Conservation (phyloP, 2,113 vertebrate genomes). For the Sylvia atricapilla region DNA sequence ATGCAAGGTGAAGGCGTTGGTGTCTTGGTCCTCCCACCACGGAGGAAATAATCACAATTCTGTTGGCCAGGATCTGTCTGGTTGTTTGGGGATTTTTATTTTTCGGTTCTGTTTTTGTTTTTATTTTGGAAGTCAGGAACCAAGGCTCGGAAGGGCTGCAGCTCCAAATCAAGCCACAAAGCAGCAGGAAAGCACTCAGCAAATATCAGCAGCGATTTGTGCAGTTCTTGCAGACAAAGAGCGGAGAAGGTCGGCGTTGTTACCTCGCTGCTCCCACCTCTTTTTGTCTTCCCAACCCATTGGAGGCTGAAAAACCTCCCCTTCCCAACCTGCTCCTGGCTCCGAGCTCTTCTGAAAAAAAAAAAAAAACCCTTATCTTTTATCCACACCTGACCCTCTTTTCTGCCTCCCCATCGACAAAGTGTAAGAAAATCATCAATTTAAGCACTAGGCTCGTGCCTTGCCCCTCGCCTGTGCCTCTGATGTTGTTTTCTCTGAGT, state of each 20-base stretch:
- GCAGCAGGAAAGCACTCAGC: constrained; percentile 60
- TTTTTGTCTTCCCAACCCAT: not conserved
- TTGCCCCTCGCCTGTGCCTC: not conserved
- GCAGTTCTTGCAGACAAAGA: constrained; percentile 55
- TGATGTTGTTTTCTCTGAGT: not conserved
- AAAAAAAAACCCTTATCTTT: not conserved
- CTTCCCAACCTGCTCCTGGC: not conserved
- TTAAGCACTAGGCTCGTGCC: accelerated
- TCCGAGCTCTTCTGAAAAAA: not conserved
- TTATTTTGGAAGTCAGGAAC: not conserved
- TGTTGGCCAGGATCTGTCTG: accelerated
- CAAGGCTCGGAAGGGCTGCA: not conserved
- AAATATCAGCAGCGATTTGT: constrained; percentile 34
- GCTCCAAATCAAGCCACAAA: constrained; percentile 43
- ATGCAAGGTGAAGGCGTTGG: not conserved
- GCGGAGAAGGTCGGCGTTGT: not conserved
- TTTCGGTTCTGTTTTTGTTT: not conserved
- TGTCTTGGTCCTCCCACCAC: accelerated
- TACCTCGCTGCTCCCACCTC: not conserved
- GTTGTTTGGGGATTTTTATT: not conserved
- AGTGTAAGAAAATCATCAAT: not conserved
- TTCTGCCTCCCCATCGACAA: not conserved
- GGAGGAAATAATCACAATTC: not conserved
- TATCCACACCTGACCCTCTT: not conserved
- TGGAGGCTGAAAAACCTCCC: not conserved